Base-by-base conservation (phyloP, 1,140 invertebrate genomes). In the Elysia chlorotica region DNA sequence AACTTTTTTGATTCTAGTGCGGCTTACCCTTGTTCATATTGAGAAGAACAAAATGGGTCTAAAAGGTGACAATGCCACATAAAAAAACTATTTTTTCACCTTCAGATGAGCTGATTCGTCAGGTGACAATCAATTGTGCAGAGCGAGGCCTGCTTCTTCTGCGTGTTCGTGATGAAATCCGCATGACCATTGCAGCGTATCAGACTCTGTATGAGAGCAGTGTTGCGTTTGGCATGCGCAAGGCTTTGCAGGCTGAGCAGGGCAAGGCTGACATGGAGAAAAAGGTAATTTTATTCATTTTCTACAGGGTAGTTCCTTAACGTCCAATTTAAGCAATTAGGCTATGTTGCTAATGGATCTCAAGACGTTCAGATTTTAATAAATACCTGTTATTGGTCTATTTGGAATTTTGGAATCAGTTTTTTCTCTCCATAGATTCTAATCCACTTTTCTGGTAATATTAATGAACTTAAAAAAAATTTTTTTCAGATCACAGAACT, bases 41-140 rank as follows among this genome's bases (percentile, higher is more conserved):
- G n/a, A n/a, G n/a, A n/a, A n/a, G n/a, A n/a, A n/a, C n/a, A n/a
- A n/a, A n/a, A n/a, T n/a, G n/a, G n/a, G n/a, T n/a, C n/a, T n/a
- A n/a, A n/a, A n/a, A n/a, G n/a, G n/a, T n/a, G n/a, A n/a, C n/a
- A n/a, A n/a, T n/a, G n/a, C n/a, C n/a, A n/a, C n/a, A n/a, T n/a
- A n/a, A n/a, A n/a, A n/a, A n/a, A n/a, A n/a, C n/a, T n/a, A n/a
- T n/a, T 23, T 14, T 57, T 57, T 57, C 6, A 10, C 30, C 56
- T 23, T 30, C 79, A 95, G 95, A 97, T 89, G 95, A 97, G 88
- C 88, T 97, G 37, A 97, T 97, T 81, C 89, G 95, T 31, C 93
- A 99, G 91, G 95, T 98, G 17, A 98, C 97, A 2, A 95, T 99
- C 19, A 99, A 98, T 86, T 99, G 98, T 86, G 94, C 94, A 0